Percentiles rank a stretch among this genome's conserved stretches.
Conservation (phyloP, 2,797 vertebrate species). For the Otolemur crassicaudatus region DNA sequence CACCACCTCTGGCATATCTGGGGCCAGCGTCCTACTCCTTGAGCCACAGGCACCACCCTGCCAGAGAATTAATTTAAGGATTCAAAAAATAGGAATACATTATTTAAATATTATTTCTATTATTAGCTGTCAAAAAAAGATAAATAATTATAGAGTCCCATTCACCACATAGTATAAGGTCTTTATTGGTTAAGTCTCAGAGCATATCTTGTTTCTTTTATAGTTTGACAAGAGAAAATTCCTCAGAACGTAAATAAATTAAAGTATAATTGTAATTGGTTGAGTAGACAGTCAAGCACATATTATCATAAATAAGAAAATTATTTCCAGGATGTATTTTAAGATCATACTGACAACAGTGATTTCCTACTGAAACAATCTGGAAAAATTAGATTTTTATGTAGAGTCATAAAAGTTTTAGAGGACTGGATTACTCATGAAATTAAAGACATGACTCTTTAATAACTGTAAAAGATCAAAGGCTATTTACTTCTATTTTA, state of each 20-base stretch:
- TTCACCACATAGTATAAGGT: neutral
- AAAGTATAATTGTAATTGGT: neutral
- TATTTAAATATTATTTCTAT: neutral
- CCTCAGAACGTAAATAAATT: neutral
- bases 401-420: constrained; percentile 1
- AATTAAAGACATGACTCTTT: constrained; percentile 26
- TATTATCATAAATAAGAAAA: constrained; percentile 14
- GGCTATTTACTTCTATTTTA: neutral
- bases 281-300: neutral
- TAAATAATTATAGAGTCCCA: neutral
- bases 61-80: neutral
- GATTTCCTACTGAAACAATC: neutral
- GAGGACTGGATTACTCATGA: neutral
- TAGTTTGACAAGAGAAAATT: neutral
- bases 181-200: neutral
- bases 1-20: too few relatives aligned
- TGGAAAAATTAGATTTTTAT: constrained; percentile 22
- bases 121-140: neutral
- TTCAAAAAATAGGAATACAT: neutral
- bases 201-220: neutral
- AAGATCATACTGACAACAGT: neutral
- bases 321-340: neutral
- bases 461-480: constrained; percentile 24
- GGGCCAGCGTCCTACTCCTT: too few relatives aligned
- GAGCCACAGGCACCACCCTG: neutral